Base-by-base conservation (phyloP, 2,888 invertebrate genomes). In the Brenthis ino region DNA sequence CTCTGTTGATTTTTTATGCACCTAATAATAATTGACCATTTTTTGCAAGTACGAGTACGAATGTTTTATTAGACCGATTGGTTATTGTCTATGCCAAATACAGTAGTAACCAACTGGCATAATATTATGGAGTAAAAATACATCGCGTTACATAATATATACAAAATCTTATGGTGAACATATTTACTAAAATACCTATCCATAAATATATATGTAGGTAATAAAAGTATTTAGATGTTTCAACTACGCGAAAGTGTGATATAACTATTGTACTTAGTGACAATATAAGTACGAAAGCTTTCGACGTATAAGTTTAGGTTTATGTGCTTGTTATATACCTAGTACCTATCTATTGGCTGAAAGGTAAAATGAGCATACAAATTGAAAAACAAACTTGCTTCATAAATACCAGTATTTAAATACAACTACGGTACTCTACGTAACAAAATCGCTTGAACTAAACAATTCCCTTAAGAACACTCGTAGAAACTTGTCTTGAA, bases 401-500 rank as follows among this genome's bases (percentile, higher is more conserved):
- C 60, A 28, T 54, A 50, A 43, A n/a, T 60, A 53, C 12, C 8
- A 54, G 12, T 54, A 55, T 37, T 16, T 54, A 64, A 48, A 28
- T 11, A 67, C 60, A 6, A 13, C n/a, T 20, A 61, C 50, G 53
- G 48, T 68, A 37, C 64, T 64, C 69, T 50, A 60, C 66, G 69
- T 68, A 69, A 69, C 69, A 85, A 85, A 86, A 82, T 80, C 81
- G 77, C 79, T 84, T 80, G 74, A 83, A 87, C 84, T 85, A 80
- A 84, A 83, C 87, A 82, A 87, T 87, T 86, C 88, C 87, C 87
- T 83, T 84, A 85, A 86, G 86, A 86, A 84, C 84, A 81, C 85
- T 85, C 85, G 81, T 81, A 83, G 85, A 84, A 85, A 84, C 85
- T 85, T 84, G 84, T 87, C 81, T 85, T 82, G 82, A 86, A 91